These are phyloP conservation scores for Tetrax tetrax DNA, from an alignment of 2,113 vertebrate species.

Conservation along the genomic window DNA sequence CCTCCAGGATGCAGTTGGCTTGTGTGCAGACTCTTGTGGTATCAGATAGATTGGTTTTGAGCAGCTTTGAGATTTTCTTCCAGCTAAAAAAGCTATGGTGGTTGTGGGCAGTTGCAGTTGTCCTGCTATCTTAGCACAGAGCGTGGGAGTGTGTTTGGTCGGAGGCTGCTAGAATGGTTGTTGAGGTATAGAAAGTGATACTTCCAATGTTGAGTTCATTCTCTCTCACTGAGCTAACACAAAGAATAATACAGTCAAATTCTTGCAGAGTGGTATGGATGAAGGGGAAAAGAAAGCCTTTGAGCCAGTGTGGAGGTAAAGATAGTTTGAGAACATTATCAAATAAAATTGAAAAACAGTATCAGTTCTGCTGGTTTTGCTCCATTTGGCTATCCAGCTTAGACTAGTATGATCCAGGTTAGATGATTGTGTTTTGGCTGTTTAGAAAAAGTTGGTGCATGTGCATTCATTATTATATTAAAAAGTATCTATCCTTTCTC, in stretches of 20 bases:
- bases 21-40: neutral
- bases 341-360: neutral
- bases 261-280: neutral
- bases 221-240: neutral
- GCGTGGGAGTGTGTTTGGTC: neutral
- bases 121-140: neutral
- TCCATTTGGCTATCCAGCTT: neutral
- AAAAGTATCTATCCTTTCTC: neutral
- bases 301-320: neutral
- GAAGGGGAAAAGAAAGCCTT: neutral
- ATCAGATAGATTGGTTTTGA: neutral
- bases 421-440: neutral
- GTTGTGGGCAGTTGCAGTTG: neutral
- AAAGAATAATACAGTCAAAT: neutral
- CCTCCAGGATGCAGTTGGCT: neutral
- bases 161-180: neutral
- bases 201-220: neutral
- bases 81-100: neutral
- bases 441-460: neutral
- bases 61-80: neutral
- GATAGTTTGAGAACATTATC: neutral
- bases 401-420: neutral
- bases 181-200: neutral
- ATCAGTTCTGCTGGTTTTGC: neutral
- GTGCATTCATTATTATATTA: neutral